phyloP scores from a whole-genome alignment of 2,113 vertebrate species.

The Hydropotes inermis region DNA sequence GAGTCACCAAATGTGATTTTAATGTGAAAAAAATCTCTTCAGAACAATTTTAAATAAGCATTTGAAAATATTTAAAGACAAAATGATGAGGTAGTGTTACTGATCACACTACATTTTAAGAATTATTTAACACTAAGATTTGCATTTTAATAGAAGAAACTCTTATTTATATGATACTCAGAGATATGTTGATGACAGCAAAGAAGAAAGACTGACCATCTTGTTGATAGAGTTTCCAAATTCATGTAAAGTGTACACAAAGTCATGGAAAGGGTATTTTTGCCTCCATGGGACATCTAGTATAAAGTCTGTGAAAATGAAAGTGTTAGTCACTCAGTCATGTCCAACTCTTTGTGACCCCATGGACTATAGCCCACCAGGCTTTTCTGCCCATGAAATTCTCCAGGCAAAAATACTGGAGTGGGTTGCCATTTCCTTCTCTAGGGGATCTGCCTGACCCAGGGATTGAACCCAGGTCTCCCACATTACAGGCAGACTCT shows the following conservation, averaged over 20 bases:
- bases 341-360: not conserved
- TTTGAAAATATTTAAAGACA: not conserved
- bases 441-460: not conserved
- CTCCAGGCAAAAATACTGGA: not conserved
- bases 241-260: not conserved
- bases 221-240: not conserved
- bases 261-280: not conserved
- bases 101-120: not conserved
- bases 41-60: not conserved
- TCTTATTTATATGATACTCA: not conserved
- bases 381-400: not conserved
- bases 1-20: not conserved
- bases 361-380: not conserved
- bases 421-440: not conserved
- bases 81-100: not conserved
- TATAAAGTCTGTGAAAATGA: not conserved
- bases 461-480: not conserved
- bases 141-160: not conserved
- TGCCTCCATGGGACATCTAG: not conserved
- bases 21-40: not conserved
- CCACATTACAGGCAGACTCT: not conserved
- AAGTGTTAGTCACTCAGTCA: not conserved
- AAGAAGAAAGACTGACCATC: not conserved
- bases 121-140: not conserved
- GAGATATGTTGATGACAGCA: not conserved